Evolutionary conservation across 2,797 vertebrate genomes (phyloP).

Genomic region (Rhabdophis nuchalis): DNA sequence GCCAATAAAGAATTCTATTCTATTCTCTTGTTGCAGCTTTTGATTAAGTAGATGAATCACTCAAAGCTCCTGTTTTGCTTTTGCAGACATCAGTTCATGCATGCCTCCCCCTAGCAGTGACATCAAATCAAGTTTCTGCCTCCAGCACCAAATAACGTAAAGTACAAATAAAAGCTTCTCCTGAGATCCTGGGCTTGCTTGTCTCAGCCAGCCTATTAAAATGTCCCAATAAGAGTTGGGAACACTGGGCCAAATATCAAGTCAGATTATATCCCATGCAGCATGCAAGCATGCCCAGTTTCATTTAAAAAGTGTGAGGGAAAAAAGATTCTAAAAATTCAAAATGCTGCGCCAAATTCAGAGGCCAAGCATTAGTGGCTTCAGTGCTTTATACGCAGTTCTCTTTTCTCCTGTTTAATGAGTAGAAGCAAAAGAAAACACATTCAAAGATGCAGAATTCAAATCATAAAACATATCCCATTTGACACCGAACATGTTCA

Average conservation of each 20-base stretch:
- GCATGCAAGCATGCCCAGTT: background rate
- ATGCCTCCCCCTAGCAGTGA: background rate
- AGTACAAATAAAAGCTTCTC: background rate
- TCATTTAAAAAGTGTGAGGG: background rate
- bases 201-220: background rate
- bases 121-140: background rate
- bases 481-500: background rate
- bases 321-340: background rate
- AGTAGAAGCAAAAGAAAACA: background rate
- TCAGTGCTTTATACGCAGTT: background rate
- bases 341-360: background rate
- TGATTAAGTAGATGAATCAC: constrained; percentile 1
- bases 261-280: background rate
- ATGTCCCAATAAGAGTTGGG: background rate
- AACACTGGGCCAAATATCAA: background rate
- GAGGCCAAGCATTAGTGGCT: background rate
- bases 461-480: background rate
- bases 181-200: background rate
- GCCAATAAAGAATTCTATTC: too few relatives aligned
- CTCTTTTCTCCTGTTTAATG: background rate
- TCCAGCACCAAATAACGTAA: background rate
- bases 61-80: background rate
- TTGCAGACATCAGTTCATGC: background rate
- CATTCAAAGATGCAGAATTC: background rate
- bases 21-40: background rate